phyloP scores from a whole-genome alignment of 1,140 invertebrate species.

The Harlomillsia oculata region DNA sequence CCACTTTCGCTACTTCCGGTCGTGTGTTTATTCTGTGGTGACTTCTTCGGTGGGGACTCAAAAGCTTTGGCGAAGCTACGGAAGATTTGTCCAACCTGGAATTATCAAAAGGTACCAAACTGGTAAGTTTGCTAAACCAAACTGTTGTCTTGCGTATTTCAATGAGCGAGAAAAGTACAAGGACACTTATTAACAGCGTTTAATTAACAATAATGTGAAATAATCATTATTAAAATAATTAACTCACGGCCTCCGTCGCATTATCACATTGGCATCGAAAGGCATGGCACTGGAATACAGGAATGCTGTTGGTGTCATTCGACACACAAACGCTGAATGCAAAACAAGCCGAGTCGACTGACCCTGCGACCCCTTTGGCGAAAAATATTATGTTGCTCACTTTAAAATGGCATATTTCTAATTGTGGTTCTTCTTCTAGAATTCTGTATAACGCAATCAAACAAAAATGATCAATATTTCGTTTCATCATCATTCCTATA shows the following conservation, averaged over 20 bases:
- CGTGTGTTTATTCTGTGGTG: not conserved
- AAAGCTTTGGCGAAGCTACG: constrained; percentile 88
- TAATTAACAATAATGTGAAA: not conserved
- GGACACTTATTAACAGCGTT: not conserved
- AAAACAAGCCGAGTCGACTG: constrained; percentile 94
- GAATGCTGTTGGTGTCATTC: too few species aligned
- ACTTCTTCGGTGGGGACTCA: constrained; percentile 51
- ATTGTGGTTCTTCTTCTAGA: constrained; percentile 70
- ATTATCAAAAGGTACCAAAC: not conserved
- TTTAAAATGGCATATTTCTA: constrained; percentile 78
- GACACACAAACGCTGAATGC: constrained; percentile 76
- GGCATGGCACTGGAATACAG: constrained; percentile 92
- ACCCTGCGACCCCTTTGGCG: constrained; percentile 74
- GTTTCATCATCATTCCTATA: not conserved
- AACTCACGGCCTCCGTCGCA: constrained; percentile 84
- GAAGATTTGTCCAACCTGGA: constrained; percentile 56
- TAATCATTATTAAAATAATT: constrained; percentile 15
- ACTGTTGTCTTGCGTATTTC: not conserved
- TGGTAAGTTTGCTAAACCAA: not conserved
- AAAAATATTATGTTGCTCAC: constrained; percentile 92
- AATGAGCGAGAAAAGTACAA: not conserved
- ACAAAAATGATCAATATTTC: not conserved
- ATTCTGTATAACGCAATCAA: constrained; percentile 52
- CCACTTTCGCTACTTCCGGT: not conserved
- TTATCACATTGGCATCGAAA: constrained; percentile 68